Percentiles rank a stretch among this genome's conserved stretches.
Evolutionary conservation across 2,113 vertebrate species (phyloP).

Genomic region (Stictonetta naevosa): DNA sequence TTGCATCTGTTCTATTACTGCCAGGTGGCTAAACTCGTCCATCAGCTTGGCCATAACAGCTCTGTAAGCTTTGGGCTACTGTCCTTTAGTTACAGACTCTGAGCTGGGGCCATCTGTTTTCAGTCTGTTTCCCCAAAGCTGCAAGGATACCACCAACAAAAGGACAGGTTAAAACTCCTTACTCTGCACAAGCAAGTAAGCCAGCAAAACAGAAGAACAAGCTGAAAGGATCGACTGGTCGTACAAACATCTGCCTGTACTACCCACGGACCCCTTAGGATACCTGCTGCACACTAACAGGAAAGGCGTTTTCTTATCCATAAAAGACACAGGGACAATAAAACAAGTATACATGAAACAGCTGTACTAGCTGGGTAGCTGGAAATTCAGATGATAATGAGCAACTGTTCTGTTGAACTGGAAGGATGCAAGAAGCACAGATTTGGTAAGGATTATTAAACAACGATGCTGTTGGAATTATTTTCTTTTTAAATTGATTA

Average conservation of each 20-base stretch:
- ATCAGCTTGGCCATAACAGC: not conserved
- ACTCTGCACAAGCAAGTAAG: not conserved
- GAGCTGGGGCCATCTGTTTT: not conserved
- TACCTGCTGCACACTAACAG: not conserved
- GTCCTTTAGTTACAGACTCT: no score
- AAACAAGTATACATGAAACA: not conserved
- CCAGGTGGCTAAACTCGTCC: not conserved
- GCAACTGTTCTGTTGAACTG: not conserved
- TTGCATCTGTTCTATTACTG: not conserved
- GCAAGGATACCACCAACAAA: not conserved
- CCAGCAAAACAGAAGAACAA: not conserved
- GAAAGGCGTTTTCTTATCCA: not conserved
- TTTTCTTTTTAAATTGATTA: not conserved
- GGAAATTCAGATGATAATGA: not conserved
- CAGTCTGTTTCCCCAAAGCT: not conserved
- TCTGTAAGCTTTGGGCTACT: not conserved
- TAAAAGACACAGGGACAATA: not conserved
- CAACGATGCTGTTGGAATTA: no score
- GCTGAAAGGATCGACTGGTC: not conserved
- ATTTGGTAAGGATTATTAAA: not conserved
- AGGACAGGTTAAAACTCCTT: not conserved
- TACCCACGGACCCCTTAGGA: not conserved
- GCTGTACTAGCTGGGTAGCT: not conserved
- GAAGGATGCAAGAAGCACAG: not conserved
- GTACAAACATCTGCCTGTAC: not conserved